Evolutionary conservation across 2,888 invertebrate species (phyloP).

Genomic region (Thera obeliscata): DNA sequence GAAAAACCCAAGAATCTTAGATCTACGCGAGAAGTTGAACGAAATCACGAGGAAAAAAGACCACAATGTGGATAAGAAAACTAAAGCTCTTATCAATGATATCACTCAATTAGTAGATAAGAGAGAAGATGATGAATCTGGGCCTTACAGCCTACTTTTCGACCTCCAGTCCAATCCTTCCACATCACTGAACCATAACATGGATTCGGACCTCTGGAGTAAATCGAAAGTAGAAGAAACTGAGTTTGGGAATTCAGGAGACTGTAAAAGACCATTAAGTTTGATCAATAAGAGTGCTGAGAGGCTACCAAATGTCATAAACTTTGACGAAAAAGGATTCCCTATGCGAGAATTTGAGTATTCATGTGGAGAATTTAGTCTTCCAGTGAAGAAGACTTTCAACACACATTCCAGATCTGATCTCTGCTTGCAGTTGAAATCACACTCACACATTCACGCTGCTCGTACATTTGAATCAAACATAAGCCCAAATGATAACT

Average conservation of each 20-base stretch:
- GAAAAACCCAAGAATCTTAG: slow-evolving; percentile 76
- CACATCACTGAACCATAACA: slow-evolving; percentile 58
- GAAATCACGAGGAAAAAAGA: slow-evolving; percentile 78
- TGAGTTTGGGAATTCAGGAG: slow-evolving; percentile 50
- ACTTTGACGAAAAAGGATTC: slow-evolving; percentile 71
- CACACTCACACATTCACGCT: slow-evolving; percentile 58
- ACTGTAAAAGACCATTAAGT: slow-evolving; percentile 53
- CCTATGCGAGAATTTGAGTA: slow-evolving; percentile 79
- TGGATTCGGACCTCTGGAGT: slow-evolving; percentile 57
- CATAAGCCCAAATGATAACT: slow-evolving; percentile 77
- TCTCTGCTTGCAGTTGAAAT: slow-evolving; percentile 75
- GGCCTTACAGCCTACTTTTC: slow-evolving; percentile 86
- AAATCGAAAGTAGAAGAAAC: slow-evolving; percentile 54
- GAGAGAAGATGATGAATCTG: slow-evolving; percentile 80
- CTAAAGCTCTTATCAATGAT: slow-evolving; percentile 74
- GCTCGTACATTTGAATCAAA: slow-evolving; percentile 67
- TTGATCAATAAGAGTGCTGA: slow-evolving; percentile 66
- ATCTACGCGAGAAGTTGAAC: slow-evolving; percentile 76
- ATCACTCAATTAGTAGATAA: slow-evolving; percentile 77
- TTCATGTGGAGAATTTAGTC: slow-evolving; percentile 73
- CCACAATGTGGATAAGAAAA: slow-evolving; percentile 71
- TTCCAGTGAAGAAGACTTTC: slow-evolving; percentile 65
- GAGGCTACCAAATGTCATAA: slow-evolving; percentile 72
- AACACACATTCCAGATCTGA: slow-evolving; percentile 78
- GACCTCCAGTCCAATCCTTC: slow-evolving; percentile 75